A percentile compares a stretch with the other conserved stretches of the same genome.
These are phyloP conservation scores for Menura novaehollandiae DNA, from an alignment of 2,113 vertebrate species.

Conservation along the genomic window DNA sequence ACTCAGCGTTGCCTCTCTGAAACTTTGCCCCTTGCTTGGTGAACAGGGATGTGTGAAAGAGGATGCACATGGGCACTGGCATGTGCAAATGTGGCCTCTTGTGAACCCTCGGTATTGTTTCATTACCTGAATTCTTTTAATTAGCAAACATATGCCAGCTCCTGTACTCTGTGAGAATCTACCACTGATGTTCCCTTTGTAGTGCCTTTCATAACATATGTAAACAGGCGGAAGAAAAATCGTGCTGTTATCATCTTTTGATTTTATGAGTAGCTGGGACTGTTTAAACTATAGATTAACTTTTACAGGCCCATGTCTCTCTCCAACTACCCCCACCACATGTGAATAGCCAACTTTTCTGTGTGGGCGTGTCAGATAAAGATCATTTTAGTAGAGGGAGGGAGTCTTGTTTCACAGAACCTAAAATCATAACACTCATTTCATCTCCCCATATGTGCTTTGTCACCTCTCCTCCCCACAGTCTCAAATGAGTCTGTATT, in stretches of 20 bases:
- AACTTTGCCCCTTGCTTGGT: not conserved
- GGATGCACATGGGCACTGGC: not conserved
- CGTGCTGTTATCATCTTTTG: not conserved
- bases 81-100: not conserved
- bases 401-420: not conserved
- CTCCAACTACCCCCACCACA: not conserved
- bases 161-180: constrained; percentile 50
- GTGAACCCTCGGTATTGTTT: constrained; percentile 33
- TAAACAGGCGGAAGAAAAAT: constrained; percentile 59
- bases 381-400: not conserved
- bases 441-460: not conserved
- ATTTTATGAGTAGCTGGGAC: constrained; percentile 29
- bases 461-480: not conserved
- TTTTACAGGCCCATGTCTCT: not conserved
- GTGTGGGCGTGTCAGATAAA: not conserved
- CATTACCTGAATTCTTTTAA: constrained; percentile 74
- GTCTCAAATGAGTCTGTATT: not conserved
- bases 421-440: not conserved
- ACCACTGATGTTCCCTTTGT: constrained; percentile 46
- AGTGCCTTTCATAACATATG: constrained; percentile 40
- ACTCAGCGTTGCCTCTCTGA: not conserved
- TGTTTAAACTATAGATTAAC: constrained; percentile 36
- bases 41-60: not conserved
- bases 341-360: not conserved
- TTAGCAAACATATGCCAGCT: constrained; percentile 76